Percentiles rank a stretch among this genome's conserved stretches.
These are phyloP conservation scores for Scotopteryx bipunctaria DNA, from an alignment of 2,888 invertebrate species.

Conservation along the genomic window DNA sequence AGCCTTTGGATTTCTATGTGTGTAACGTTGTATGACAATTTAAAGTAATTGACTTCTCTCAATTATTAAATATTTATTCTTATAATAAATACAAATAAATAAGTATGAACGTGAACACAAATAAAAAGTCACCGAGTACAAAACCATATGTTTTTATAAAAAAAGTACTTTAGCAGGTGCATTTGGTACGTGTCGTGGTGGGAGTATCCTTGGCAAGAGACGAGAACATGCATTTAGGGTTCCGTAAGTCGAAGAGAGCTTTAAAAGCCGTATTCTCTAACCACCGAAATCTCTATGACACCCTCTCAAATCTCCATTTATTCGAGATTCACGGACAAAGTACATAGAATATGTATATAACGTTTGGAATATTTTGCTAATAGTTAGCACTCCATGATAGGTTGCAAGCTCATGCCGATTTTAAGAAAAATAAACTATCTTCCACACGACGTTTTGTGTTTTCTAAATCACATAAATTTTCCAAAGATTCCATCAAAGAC, in stretches of 20 bases:
- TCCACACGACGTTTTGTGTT: too few relatives aligned
- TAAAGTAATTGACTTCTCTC: not conserved
- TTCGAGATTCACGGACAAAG: too few relatives aligned
- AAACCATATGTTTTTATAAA: constrained; percentile 7
- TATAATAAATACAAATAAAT: not conserved
- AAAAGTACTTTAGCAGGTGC: constrained; percentile 18
- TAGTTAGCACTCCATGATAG: too few relatives aligned
- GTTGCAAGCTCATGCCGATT: too few relatives aligned
- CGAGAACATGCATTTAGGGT: constrained; percentile 30
- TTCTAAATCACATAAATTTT: too few relatives aligned
- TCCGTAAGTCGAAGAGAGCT: constrained; percentile 4
- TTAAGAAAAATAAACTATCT: too few relatives aligned
- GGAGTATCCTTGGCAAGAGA: constrained; percentile 23
- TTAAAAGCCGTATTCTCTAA: constrained; percentile 8
- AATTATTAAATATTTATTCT: not conserved
- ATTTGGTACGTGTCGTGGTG: constrained; percentile 20
- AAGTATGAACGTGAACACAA: constrained; percentile 1
- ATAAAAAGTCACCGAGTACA: constrained; percentile 2
- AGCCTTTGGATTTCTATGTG: too few relatives aligned
- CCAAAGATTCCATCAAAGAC: too few relatives aligned
- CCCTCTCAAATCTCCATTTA: too few relatives aligned
- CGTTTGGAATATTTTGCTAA: too few relatives aligned
- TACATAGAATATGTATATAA: too few relatives aligned
- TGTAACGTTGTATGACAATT: too few relatives aligned
- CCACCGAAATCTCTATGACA: not conserved